These are phyloP conservation scores for Adelphocoris suturalis DNA, from an alignment of 2,888 invertebrate species.

Conservation along the genomic window DNA sequence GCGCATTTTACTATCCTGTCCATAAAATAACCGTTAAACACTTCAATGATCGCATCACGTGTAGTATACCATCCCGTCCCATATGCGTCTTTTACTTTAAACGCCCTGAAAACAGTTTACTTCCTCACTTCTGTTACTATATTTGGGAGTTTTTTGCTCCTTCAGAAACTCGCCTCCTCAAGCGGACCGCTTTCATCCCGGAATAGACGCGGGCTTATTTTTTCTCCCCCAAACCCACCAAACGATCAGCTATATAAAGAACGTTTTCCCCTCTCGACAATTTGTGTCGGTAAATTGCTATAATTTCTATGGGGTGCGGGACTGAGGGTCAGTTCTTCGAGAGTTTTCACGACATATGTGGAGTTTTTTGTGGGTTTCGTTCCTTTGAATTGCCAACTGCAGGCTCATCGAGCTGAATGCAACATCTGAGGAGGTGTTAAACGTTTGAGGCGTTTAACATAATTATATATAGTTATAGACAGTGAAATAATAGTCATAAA, in stretches of 20 bases:
- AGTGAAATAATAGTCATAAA: too few relatives aligned
- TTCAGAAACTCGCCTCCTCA: not conserved
- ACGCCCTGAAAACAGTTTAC: not conserved
- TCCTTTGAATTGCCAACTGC: too few relatives aligned
- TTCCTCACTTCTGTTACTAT: not conserved
- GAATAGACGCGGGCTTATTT: slow-evolving; percentile 11
- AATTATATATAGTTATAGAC: too few relatives aligned
- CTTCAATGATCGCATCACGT: not conserved
- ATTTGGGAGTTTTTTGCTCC: slow-evolving; percentile 16
- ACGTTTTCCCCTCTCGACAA: not conserved
- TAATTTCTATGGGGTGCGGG: not conserved
- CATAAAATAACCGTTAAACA: not conserved
- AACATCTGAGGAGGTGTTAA: too few relatives aligned
- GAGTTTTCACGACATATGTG: not conserved
- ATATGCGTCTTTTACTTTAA: not conserved
- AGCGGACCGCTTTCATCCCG: slow-evolving; percentile 13
- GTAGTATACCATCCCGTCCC: not conserved
- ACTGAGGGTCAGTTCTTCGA: not conserved
- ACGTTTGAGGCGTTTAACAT: too few relatives aligned
- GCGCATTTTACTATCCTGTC: not conserved
- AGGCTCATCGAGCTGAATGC: too few relatives aligned
- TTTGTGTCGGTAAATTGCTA: slow-evolving; percentile 32
- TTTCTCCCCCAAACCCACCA: not conserved
- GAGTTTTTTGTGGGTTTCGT: too few relatives aligned
- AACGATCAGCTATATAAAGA: not conserved